Percentiles rank a stretch among this genome's conserved stretches.
Conservation (phyloP, 2,888 invertebrate species). For the Tipula unca region DNA sequence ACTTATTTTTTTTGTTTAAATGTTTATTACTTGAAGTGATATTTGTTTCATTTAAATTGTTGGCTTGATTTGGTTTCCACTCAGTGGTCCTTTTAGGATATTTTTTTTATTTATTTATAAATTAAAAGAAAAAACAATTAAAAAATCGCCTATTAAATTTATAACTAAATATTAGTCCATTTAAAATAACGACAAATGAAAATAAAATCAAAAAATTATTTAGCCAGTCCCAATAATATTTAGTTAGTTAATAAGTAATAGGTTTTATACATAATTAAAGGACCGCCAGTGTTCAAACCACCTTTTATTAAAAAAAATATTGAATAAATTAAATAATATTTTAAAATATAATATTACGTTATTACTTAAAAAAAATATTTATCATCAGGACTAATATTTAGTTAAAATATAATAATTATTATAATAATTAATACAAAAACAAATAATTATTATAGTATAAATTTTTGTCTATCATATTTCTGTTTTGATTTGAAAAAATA, state of each 20-base stretch:
- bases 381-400: not conserved
- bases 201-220: not conserved
- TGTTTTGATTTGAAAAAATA: not conserved
- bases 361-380: not conserved
- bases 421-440: not conserved
- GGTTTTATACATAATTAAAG: not conserved
- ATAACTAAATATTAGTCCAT: conserved; percentile 17
- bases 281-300: not conserved
- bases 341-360: not conserved
- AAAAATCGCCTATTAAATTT: conserved; percentile 3
- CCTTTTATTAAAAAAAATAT: not conserved
- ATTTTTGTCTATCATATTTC: not conserved
- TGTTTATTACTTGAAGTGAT: conserved; percentile 10
- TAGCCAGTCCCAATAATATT: not conserved
- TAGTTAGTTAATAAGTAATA: not conserved
- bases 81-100: conserved; percentile 48
- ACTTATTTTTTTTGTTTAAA: not conserved
- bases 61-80: conserved; percentile 72
- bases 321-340: not conserved
- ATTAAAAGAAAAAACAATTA: not conserved
- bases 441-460: not conserved
- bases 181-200: not conserved
- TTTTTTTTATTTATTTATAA: not conserved
- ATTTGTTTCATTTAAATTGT: conserved; percentile 24
- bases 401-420: not conserved